These are phyloP conservation scores for Rhyzopertha dominica DNA, from an alignment of 1,140 invertebrate species.

Conservation along the genomic window DNA sequence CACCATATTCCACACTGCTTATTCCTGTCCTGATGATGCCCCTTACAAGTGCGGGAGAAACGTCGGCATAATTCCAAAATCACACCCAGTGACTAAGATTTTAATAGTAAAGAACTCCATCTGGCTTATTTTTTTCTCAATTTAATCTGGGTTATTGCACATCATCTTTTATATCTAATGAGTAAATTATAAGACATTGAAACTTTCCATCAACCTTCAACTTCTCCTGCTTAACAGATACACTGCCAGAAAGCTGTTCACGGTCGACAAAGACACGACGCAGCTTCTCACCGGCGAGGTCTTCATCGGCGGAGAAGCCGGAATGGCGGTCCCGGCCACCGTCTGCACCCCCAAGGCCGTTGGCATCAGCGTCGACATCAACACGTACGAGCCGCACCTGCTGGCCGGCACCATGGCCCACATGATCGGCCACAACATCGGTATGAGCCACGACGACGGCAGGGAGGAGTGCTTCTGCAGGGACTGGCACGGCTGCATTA, in stretches of 20 bases:
- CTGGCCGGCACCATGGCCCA: constrained; percentile 90
- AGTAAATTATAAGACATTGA: too few relatives aligned
- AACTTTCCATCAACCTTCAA: too few relatives aligned
- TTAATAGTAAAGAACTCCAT: too few relatives aligned
- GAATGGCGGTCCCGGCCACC: constrained; percentile 86
- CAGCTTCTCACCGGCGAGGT: constrained; percentile 83
- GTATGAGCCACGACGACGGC: constrained; percentile 89
- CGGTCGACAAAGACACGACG: constrained; percentile 80
- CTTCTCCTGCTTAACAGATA: too few relatives aligned
- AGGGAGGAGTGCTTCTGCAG: constrained; percentile 81
- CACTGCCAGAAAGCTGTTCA: constrained; percentile 73
- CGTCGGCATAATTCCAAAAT: too few relatives aligned
- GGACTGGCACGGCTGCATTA: constrained; percentile 94
- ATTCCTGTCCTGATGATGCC: too few relatives aligned
- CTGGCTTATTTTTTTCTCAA: too few relatives aligned
- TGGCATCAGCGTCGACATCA: constrained; percentile 87
- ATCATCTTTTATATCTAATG: too few relatives aligned
- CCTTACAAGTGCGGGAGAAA: too few relatives aligned
- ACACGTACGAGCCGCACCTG: constrained; percentile 89
- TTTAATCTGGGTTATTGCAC: too few relatives aligned
- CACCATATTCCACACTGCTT: too few relatives aligned
- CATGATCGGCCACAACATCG: constrained; percentile 96
- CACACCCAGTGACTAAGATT: too few relatives aligned
- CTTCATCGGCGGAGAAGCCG: constrained; percentile 79
- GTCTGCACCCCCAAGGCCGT: constrained; percentile 87